A percentile compares a stretch with the other conserved stretches of the same genome.
Evolutionary conservation across 2,797 vertebrate genomes (phyloP).

Genomic region (Peromyscus attwateri): DNA sequence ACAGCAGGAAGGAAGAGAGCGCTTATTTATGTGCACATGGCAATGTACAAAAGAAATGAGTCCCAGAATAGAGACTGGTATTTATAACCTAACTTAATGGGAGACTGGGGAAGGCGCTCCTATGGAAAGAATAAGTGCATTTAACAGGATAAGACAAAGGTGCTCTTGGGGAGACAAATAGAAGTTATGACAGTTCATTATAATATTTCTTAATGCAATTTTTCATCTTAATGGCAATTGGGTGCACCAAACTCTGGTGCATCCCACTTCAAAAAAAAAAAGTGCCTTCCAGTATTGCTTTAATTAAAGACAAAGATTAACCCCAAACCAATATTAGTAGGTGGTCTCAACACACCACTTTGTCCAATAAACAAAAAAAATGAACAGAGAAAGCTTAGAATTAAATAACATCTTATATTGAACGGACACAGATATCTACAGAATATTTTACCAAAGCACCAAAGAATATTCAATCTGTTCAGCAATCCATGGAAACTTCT

Average conservation of each 20-base stretch:
- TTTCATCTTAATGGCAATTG: background rate
- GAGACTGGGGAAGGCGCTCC: background rate
- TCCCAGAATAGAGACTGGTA: background rate
- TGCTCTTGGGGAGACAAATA: background rate
- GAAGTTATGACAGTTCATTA: background rate
- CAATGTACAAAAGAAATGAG: background rate
- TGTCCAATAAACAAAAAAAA: background rate
- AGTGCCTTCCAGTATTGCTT: background rate
- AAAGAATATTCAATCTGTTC: background rate
- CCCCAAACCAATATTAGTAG: background rate
- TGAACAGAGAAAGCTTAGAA: background rate
- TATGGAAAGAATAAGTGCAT: background rate
- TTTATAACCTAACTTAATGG: background rate
- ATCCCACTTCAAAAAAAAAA: background rate
- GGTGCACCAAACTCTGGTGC: background rate
- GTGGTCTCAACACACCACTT: background rate
- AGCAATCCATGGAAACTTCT: background rate
- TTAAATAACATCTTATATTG: background rate
- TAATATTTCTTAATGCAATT: background rate
- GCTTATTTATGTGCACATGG: background rate
- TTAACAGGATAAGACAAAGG: background rate
- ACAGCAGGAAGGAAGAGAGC: conserved; percentile 24
- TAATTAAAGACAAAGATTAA: background rate
- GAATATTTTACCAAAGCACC: background rate
- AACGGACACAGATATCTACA: too few relatives aligned